A percentile compares a stretch with the other conserved stretches of the same genome.
Evolutionary conservation across 2,113 vertebrate species (phyloP).

Genomic region (Cheilinus undulatus): DNA sequence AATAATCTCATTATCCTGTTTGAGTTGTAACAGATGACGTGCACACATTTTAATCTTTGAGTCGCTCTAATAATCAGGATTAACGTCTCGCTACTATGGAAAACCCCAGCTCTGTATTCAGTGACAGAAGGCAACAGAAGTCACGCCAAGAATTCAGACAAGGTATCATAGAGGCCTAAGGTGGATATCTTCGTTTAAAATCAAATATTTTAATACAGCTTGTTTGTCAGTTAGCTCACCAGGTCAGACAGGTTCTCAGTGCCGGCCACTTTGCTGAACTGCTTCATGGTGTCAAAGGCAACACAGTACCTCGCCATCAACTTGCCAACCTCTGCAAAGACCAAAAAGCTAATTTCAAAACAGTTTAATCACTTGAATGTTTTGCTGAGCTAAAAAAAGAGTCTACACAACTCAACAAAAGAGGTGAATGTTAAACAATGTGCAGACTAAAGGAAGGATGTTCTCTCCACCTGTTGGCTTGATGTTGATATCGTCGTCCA

Average conservation of each 20-base stretch:
- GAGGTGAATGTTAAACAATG: background rate
- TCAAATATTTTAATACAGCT: background rate
- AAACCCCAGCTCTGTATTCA: too few species aligned
- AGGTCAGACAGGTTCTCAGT: conserved; percentile 91
- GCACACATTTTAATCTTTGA: too few species aligned
- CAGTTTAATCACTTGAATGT: background rate
- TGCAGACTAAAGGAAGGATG: background rate
- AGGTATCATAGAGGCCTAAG: too few species aligned
- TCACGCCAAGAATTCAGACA: too few species aligned
- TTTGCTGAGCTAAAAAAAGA: background rate
- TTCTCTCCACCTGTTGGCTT: conserved; percentile 90
- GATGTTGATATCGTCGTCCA: conserved; percentile 94
- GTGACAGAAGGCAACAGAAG: too few species aligned
- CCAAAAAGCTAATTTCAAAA: background rate
- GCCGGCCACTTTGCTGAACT: conserved; percentile 88
- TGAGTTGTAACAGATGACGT: too few species aligned
- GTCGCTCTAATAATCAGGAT: too few species aligned
- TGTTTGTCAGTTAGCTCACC: conserved; percentile 79
- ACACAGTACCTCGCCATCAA: conserved; percentile 96
- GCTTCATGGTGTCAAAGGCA: conserved; percentile 95
- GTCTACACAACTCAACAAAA: background rate
- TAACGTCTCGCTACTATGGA: too few species aligned
- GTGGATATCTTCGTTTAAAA: conserved; percentile 11
- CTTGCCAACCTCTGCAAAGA: conserved; percentile 88
- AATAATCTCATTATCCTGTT: too few species aligned